Conservation (phyloP, 2,797 vertebrate species). For the Thalassophryne amazonica region DNA sequence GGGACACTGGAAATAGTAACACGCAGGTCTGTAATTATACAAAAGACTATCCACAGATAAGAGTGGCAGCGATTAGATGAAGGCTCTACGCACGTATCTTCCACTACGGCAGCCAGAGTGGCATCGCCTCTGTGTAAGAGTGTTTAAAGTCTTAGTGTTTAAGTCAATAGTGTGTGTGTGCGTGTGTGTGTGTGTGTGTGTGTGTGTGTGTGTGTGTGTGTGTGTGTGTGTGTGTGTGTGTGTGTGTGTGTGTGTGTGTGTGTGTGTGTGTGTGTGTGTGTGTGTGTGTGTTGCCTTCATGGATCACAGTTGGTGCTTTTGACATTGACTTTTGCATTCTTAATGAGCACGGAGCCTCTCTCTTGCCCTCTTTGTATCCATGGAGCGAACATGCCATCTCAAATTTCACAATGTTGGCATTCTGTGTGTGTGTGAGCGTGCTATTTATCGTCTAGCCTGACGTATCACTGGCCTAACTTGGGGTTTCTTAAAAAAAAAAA, state of each 20-base stretch:
- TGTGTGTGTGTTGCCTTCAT: background rate
- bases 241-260: too few species aligned
- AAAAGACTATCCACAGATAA: slow-evolving; percentile 53
- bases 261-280: too few species aligned
- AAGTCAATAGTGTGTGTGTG: too few species aligned
- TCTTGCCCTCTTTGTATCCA: slow-evolving; percentile 25
- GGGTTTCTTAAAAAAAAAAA: too few species aligned
- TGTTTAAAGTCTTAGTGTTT: slow-evolving; percentile 4
- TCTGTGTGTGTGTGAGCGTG: slow-evolving; percentile 3
- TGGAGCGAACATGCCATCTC: slow-evolving; percentile 29
- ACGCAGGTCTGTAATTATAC: slow-evolving; percentile 21
- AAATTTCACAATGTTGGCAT: slow-evolving; percentile 60
- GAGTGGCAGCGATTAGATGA: slow-evolving; percentile 19
- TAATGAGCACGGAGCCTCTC: slow-evolving; percentile 23
- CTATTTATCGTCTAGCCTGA: too few species aligned
- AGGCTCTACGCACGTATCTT: slow-evolving; percentile 38
- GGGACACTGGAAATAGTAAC: slow-evolving; percentile 39
- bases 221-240: too few species aligned
- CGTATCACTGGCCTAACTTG: too few species aligned
- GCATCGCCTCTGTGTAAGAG: background rate
- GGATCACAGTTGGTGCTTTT: slow-evolving; percentile 23
- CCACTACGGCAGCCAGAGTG: background rate
- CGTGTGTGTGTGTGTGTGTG: too few species aligned
- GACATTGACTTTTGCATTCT: slow-evolving; percentile 20
- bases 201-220: too few species aligned